Evolutionary conservation across 1,140 invertebrate species (phyloP), one percentile per base, ranked within the genome.

Genomic region (Augochlora pura): DNA sequence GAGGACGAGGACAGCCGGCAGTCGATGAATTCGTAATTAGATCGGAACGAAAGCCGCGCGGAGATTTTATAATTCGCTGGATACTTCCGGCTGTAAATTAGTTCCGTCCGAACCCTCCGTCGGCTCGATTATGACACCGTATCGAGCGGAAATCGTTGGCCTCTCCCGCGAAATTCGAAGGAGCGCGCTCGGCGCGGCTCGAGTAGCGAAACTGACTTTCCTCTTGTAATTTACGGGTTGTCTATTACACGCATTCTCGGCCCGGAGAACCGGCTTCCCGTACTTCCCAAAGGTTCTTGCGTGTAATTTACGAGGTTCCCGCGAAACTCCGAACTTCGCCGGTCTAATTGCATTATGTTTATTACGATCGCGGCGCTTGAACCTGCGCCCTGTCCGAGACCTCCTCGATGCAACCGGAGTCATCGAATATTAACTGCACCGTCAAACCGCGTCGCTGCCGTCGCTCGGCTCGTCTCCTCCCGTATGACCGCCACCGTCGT

Each of bases 1-100:
- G 42, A 12, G 52, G 12, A 42, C 67, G n/a, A 32, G 21, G 21
- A n/a, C 23, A 32, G 12, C 23, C 16, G 10, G 59, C 18, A 72
- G 76, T 72, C 76, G 32, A 78, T 78, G 76, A 78, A 78, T 71
- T 72, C 69, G 72, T 78, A 78, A 78, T 78, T 77, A 77, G 63
- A 71, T 9, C 38, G 52, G 63, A 25, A 18, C 9, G 18, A 66
- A 32, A 12, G 6, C 3, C 63, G 21, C n/a, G 21, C 16, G 23
- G 25, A 78, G 60, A 72, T 78, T n/a, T 78, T 72, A 65, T 64
- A 78, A 63, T 78, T 69, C 42, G 27, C n/a, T 7, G 60, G 42
- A 25, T 77, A 27, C 52, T 52, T 32, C 59, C 52, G 67, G 49
- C 49, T 59, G 27, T 71, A 54, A 71, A 77, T 77, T 69, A 49